Conservation (phyloP, 1,140 invertebrate genomes). For the Bombyx mandarina region DNA sequence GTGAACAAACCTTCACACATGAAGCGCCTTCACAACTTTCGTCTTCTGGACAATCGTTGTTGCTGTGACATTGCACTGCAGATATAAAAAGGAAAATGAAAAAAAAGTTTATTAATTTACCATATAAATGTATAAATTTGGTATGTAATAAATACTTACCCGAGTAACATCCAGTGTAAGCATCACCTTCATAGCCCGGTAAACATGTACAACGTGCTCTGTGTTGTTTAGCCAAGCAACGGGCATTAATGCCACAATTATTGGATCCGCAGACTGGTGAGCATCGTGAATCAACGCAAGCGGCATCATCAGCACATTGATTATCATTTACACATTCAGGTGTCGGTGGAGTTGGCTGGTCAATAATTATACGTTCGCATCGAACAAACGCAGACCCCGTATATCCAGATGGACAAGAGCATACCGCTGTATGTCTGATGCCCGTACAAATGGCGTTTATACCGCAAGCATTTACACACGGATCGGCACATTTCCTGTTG, state of each 20-base stretch:
- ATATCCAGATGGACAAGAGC: conserved; percentile 77
- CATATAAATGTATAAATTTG: neutral
- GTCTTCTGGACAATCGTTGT: conserved; percentile 85
- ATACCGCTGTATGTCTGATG: conserved; percentile 85
- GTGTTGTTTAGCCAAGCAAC: conserved; percentile 86
- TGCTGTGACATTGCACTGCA: conserved; percentile 86
- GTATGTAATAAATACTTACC: conserved; percentile 57
- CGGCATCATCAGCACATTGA: conserved; percentile 88
- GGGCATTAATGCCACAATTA: conserved; percentile 85
- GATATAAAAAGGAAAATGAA: conserved; percentile 12
- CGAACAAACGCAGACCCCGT: conserved; percentile 84
- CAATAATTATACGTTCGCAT: conserved; percentile 72
- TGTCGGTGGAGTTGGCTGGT: conserved; percentile 67
- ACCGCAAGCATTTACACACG: conserved; percentile 85
- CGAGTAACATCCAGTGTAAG: conserved; percentile 82
- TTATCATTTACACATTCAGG: conserved; percentile 85
- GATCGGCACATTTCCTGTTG: conserved; percentile 85
- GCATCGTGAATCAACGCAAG: conserved; percentile 85
- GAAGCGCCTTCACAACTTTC: conserved; percentile 88
- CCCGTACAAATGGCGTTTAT: conserved; percentile 86
- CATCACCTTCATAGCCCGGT: conserved; percentile 88
- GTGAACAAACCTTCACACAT: conserved; percentile 85
- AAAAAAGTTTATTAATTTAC: neutral
- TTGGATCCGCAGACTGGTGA: conserved; percentile 81
- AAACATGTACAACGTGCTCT: conserved; percentile 87